Percentiles rank a stretch among this genome's conserved stretches.
These are phyloP conservation scores for Scophthalmus maximus DNA, from an alignment of 2,113 vertebrate genomes.

Conservation along the genomic window DNA sequence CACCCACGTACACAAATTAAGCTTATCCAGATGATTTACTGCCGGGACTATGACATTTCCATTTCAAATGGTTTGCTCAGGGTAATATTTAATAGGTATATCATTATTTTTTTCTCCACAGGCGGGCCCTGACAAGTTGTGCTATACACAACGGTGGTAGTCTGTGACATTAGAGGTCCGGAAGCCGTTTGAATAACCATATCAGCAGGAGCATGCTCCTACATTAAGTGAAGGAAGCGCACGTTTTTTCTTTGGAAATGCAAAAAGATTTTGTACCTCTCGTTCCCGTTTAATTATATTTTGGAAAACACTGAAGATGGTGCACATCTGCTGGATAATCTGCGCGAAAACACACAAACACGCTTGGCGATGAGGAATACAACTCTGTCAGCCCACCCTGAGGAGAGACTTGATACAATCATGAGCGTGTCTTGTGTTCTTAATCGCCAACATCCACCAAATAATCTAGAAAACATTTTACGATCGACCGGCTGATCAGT, in stretches of 20 bases:
- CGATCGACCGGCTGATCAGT: slow-evolving; percentile 16
- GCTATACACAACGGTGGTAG: neutral
- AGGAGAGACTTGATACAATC: neutral
- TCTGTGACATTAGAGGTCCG: slow-evolving; percentile 39
- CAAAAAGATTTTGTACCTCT: slow-evolving; percentile 17
- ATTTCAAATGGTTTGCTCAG: slow-evolving; percentile 42
- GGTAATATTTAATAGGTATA: slow-evolving; percentile 34
- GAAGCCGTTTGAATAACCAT: slow-evolving; percentile 33
- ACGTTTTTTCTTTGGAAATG: no score
- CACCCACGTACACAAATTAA: slow-evolving; percentile 41
- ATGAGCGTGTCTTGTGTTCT: slow-evolving; percentile 1
- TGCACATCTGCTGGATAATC: no score
- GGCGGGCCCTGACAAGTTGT: neutral
- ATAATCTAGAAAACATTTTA: slow-evolving; percentile 6
- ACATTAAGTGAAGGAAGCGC: neutral
- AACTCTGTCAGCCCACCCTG: neutral
- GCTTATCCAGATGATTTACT: slow-evolving; percentile 32
- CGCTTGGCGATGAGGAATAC: slow-evolving; percentile 12
- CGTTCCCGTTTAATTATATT: slow-evolving; percentile 52
- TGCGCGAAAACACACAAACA: no score
- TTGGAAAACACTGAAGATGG: neutral
- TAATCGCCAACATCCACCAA: neutral
- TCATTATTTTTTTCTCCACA: slow-evolving; percentile 20
- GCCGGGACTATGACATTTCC: slow-evolving; percentile 17
- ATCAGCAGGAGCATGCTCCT: slow-evolving; percentile 48